These are phyloP conservation scores for Molorchus minor DNA, from an alignment of 2,888 invertebrate genomes.

Conservation along the genomic window DNA sequence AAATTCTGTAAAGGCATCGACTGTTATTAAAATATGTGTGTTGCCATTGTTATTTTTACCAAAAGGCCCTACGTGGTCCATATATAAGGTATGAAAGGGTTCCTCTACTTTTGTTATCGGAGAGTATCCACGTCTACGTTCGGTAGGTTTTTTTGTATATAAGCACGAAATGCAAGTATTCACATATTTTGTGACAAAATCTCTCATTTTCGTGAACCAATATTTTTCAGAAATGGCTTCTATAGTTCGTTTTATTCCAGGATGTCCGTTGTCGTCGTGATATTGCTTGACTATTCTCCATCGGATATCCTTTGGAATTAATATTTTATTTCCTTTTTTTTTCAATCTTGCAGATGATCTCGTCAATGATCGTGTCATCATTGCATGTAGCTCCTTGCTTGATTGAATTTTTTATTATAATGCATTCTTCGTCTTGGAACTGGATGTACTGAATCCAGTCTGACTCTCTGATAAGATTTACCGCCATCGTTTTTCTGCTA, in stretches of 20 bases:
- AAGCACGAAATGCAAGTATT: slow-evolving; percentile 46
- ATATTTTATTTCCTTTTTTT: not conserved
- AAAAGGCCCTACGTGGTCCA: slow-evolving; percentile 44
- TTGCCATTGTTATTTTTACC: slow-evolving; percentile 25
- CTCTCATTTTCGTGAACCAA: slow-evolving; percentile 39
- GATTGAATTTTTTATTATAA: not conserved
- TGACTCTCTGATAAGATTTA: not conserved
- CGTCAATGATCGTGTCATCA: too few relatives aligned
- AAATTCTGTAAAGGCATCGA: slow-evolving; percentile 26
- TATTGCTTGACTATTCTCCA: slow-evolving; percentile 6
- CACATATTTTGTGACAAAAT: slow-evolving; percentile 44
- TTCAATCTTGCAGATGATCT: too few relatives aligned
- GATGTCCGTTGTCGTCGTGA: slow-evolving; percentile 39
- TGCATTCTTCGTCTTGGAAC: slow-evolving; percentile 14
- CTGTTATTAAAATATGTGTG: slow-evolving; percentile 18
- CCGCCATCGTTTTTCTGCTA: not conserved
- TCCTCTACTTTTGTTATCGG: slow-evolving; percentile 34
- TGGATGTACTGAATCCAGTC: slow-evolving; percentile 36
- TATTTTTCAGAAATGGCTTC: slow-evolving; percentile 24
- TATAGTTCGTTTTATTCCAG: slow-evolving; percentile 28
- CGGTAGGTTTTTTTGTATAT: slow-evolving; percentile 41
- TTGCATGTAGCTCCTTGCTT: not conserved
- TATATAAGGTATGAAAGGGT: slow-evolving; percentile 41
- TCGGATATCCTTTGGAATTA: slow-evolving; percentile 14
- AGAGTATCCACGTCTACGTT: slow-evolving; percentile 29